phyloP scores from a whole-genome alignment of 2,113 vertebrate genomes.

The Forbesichthys papilliferus region DNA sequence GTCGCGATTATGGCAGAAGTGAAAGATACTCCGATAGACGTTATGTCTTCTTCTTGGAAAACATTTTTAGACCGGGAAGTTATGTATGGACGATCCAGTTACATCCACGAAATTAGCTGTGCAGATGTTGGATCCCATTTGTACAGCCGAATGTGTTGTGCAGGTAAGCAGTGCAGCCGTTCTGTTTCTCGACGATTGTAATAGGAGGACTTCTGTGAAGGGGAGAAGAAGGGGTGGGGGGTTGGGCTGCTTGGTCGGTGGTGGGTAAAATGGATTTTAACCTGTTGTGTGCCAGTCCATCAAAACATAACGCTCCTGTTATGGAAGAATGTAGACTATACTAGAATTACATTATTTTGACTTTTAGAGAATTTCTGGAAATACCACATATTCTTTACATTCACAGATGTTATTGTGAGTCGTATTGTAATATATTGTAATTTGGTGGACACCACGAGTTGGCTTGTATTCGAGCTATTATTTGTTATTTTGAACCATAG shows the following conservation, averaged over 20 bases:
- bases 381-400: no score
- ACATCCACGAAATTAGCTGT: constrained; percentile 77
- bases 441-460: no score
- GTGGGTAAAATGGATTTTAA: constrained; percentile 10
- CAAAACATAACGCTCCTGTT: not conserved
- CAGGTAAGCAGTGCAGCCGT: constrained; percentile 63
- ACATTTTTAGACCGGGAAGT: constrained; percentile 18
- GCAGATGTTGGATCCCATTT: constrained; percentile 69
- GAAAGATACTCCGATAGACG: constrained; percentile 39
- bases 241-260: not conserved
- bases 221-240: constrained; percentile 41
- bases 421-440: no score
- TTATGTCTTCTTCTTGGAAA: constrained; percentile 24
- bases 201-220: constrained; percentile 23
- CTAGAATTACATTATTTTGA: no score
- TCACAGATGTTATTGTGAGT: no score
- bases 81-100: constrained; percentile 58
- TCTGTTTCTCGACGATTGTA: constrained; percentile 1
- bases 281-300: constrained; percentile 2
- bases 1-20: constrained; percentile 55
- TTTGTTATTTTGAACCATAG: no score
- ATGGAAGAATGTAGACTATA: no score
- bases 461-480: no score
- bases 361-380: no score
- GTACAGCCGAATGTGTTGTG: constrained; percentile 79